Conservation (phyloP, 1,140 invertebrate genomes). For the Hypothenemus hampei region DNA sequence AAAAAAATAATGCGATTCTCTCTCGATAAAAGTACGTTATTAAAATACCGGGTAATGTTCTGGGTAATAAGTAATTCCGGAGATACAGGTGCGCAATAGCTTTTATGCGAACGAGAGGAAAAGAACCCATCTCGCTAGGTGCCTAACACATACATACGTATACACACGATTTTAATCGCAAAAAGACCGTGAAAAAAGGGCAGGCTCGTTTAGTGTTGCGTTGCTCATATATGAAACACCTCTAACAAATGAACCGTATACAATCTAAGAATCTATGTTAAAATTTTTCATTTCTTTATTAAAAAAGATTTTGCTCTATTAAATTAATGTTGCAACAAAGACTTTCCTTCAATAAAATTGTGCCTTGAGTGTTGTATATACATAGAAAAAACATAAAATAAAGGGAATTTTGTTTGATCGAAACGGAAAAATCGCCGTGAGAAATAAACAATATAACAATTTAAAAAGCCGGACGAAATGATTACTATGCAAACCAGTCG, state of each 20-base stretch:
- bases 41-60: conserved; percentile 14
- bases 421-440: conserved; percentile 25
- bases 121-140: conserved; percentile 20
- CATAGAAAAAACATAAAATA: no score
- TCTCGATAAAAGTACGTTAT: no score
- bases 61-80: conserved; percentile 18
- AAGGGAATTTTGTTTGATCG: no score
- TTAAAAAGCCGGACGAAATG: conserved; percentile 26
- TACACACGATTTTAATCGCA: conserved; percentile 22
- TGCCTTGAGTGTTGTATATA: no score
- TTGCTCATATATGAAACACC: conserved; percentile 8
- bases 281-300: no score
- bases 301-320: no score
- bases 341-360: no score
- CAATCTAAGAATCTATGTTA: no score
- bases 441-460: conserved; percentile 30
- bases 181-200: conserved; percentile 18
- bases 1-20: no score
- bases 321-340: no score
- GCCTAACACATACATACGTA: no score
- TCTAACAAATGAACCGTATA: no score
- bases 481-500: conserved; percentile 24
- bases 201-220: conserved; percentile 9
- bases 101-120: conserved; percentile 15
- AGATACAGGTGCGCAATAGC: conserved; percentile 19